phyloP scores from a whole-genome alignment of 2,888 invertebrate genomes.

The Sisyra nigra region DNA sequence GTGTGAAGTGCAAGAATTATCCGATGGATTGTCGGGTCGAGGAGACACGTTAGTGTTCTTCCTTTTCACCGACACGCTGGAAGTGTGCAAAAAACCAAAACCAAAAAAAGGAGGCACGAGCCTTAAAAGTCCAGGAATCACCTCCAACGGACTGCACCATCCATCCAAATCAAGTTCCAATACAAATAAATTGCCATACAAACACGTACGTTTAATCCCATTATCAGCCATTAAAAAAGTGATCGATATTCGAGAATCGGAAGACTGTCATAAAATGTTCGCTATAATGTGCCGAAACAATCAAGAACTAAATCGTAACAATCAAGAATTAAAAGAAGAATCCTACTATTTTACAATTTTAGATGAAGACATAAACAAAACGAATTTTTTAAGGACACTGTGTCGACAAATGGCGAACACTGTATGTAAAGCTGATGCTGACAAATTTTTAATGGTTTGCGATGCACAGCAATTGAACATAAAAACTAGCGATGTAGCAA shows the following conservation, averaged over 20 bases:
- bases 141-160: slow-evolving; percentile 37
- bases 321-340: slow-evolving; percentile 73
- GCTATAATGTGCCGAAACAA: slow-evolving; percentile 77
- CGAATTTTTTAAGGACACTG: slow-evolving; percentile 61
- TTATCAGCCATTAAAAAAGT: slow-evolving; percentile 80
- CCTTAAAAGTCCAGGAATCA: slow-evolving; percentile 44
- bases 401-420: slow-evolving; percentile 87
- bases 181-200: slow-evolving; percentile 41
- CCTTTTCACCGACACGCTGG: slow-evolving; percentile 87
- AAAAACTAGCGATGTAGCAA: slow-evolving; percentile 69
- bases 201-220: slow-evolving; percentile 80
- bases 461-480: slow-evolving; percentile 75
- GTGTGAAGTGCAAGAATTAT: slow-evolving; percentile 77
- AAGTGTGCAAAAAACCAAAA: slow-evolving; percentile 69
- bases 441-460: slow-evolving; percentile 60
- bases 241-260: slow-evolving; percentile 76
- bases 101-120: slow-evolving; percentile 60
- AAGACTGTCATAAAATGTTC: slow-evolving; percentile 81
- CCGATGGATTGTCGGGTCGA: slow-evolving; percentile 68
- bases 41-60: slow-evolving; percentile 80
- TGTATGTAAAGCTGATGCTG: slow-evolving; percentile 82
- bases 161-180: slow-evolving; percentile 15
- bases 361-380: slow-evolving; percentile 70
- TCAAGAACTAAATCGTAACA: slow-evolving; percentile 68
- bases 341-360: slow-evolving; percentile 74